These are phyloP conservation scores for Hozukius guyotensis DNA, from an alignment of 2,797 vertebrate genomes.

Conservation along the genomic window DNA sequence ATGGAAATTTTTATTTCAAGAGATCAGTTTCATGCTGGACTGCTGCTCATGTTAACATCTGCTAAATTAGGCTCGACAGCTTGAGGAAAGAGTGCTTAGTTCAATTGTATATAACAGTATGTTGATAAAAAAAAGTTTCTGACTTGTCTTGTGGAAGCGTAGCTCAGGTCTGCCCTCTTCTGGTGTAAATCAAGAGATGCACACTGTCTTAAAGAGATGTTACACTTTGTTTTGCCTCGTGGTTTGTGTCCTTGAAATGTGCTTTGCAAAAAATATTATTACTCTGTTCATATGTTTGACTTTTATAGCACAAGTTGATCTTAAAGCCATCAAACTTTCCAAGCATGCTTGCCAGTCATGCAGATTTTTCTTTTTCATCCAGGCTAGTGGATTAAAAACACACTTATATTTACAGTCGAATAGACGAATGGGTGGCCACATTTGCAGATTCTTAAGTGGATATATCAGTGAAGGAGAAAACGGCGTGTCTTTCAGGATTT, in stretches of 20 bases:
- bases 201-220: not conserved
- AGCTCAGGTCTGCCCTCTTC: conserved; percentile 69
- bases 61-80: conserved; percentile 24
- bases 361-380: not conserved
- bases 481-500: not conserved
- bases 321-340: not conserved
- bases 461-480: not conserved
- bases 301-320: not conserved
- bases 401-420: not conserved
- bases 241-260: not conserved
- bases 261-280: not conserved
- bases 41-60: conserved; percentile 37
- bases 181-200: conserved; percentile 42
- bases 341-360: not conserved
- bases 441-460: not conserved
- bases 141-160: not conserved
- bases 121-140: not conserved
- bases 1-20: conserved; percentile 1
- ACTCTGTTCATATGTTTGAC: not conserved
- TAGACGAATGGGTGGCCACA: accelerated
- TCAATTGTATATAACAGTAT: not conserved
- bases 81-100: conserved; percentile 12
- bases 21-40: conserved; percentile 23
- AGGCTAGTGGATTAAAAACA: not conserved
- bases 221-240: not conserved